Evolutionary conservation across 2,797 vertebrate genomes (phyloP).

Genomic region (Sus cebifrons): DNA sequence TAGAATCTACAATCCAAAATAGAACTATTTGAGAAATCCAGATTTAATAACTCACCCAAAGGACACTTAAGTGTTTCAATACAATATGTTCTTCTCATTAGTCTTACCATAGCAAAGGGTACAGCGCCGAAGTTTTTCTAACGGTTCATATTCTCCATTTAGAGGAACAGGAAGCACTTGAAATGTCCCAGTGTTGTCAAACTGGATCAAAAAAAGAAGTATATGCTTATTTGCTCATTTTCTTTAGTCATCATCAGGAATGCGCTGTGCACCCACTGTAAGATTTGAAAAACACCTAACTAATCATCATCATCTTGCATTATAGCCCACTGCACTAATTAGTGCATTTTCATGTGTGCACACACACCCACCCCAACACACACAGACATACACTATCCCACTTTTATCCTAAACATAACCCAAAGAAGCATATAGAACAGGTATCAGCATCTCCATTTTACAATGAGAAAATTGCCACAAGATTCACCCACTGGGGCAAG

Average conservation of each 20-base stretch:
- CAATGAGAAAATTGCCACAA: not conserved
- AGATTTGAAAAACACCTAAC: conserved; percentile 5
- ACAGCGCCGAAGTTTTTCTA: conserved; percentile 77
- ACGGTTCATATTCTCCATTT: not conserved
- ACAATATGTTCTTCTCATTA: not conserved
- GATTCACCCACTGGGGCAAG: not conserved
- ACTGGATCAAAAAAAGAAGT: conserved; percentile 76
- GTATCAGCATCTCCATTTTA: not conserved
- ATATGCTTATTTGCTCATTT: not conserved
- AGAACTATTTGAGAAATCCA: not conserved
- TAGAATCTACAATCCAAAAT: conserved; percentile 1
- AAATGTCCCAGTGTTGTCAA: conserved; percentile 85
- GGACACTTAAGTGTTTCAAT: not conserved
- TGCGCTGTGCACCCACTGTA: not conserved
- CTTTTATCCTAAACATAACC: not conserved
- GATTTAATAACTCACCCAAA: not conserved
- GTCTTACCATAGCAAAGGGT: conserved; percentile 88
- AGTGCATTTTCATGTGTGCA: not conserved
- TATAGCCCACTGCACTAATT: not conserved
- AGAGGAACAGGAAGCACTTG: conserved; percentile 82
- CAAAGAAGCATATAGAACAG: not conserved
- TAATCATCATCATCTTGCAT: not conserved
- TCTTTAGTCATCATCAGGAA: not conserved
- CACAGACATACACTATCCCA: not conserved
- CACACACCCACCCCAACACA: not conserved